Conservation (phyloP, 2,888 invertebrate genomes). For the Torymus tubicola region DNA sequence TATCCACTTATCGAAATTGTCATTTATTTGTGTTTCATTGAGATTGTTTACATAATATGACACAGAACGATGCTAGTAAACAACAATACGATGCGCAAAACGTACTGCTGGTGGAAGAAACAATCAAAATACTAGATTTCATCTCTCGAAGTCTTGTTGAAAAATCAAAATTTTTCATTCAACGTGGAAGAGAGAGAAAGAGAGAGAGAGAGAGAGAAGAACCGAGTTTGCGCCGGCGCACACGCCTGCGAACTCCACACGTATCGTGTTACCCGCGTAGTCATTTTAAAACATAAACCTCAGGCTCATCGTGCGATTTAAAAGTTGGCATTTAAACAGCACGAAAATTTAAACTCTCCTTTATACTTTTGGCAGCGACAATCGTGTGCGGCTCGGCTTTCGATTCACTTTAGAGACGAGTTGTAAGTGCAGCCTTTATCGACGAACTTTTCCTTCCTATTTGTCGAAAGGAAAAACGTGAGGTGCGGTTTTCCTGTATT, state of each 20-base stretch:
- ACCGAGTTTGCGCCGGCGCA: constrained; percentile 3
- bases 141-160: constrained; percentile 49
- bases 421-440: constrained; percentile 4
- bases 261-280: constrained; percentile 45
- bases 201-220: not conserved
- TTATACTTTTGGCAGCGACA: constrained; percentile 48
- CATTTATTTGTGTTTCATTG: constrained; percentile 10
- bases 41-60: constrained; percentile 44
- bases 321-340: constrained; percentile 53
- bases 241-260: too few species aligned
- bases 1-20: constrained; percentile 27
- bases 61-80: not conserved
- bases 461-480: too few species aligned
- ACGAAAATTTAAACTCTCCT: constrained; percentile 45
- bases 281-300: constrained; percentile 39
- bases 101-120: not conserved
- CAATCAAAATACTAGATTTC: not conserved
- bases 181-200: too few species aligned
- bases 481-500: too few species aligned
- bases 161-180: constrained; percentile 51
- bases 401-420: constrained; percentile 37
- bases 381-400: constrained; percentile 15
- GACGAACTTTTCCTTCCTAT: not conserved
- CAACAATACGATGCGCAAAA: not conserved
- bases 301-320: constrained; percentile 40